Conservation (phyloP, 2,888 invertebrate genomes). For the Drosophila phalerata region DNA sequence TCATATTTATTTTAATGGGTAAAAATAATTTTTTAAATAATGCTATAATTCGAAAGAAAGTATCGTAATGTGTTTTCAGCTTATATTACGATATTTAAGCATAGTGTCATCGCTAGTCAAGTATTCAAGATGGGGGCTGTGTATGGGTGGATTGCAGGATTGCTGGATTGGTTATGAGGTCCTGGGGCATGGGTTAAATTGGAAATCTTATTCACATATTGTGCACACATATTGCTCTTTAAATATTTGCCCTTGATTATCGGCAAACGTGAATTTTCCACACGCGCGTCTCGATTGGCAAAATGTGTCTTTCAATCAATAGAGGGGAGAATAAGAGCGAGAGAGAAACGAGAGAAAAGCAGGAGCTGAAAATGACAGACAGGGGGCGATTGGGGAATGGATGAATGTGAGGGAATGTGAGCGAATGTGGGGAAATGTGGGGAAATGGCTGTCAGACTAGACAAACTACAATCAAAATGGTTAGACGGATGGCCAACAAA, state of each 20-base stretch:
- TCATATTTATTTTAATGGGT: too few species aligned
- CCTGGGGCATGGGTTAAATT: constrained; percentile 3
- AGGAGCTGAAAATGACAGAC: constrained; percentile 3
- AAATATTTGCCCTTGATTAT: constrained; percentile 85
- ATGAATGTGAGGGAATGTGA: not conserved
- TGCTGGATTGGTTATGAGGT: constrained; percentile 2
- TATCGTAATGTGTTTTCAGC: not conserved
- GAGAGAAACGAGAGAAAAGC: not conserved
- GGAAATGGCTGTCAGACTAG: constrained; percentile 39
- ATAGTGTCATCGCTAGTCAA: constrained; percentile 14
- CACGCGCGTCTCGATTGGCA: constrained; percentile 48
- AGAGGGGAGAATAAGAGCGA: not conserved
- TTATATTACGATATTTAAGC: not conserved
- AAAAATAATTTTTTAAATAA: not conserved
- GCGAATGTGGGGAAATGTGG: not conserved
- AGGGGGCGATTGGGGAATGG: not conserved
- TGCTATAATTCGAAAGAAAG: not conserved
- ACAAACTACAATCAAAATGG: constrained; percentile 67
- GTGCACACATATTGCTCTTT: constrained; percentile 71
- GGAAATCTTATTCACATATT: constrained; percentile 50
- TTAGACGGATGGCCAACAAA: constrained; percentile 45
- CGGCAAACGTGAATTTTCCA: constrained; percentile 59
- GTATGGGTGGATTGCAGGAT: too few species aligned
- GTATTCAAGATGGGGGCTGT: not conserved
- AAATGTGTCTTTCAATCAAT: constrained; percentile 55